Evolutionary conservation across 1,140 invertebrate genomes (phyloP), one percentile per base, ranked within the genome.

Genomic region (Heliconius eleuchia): DNA sequence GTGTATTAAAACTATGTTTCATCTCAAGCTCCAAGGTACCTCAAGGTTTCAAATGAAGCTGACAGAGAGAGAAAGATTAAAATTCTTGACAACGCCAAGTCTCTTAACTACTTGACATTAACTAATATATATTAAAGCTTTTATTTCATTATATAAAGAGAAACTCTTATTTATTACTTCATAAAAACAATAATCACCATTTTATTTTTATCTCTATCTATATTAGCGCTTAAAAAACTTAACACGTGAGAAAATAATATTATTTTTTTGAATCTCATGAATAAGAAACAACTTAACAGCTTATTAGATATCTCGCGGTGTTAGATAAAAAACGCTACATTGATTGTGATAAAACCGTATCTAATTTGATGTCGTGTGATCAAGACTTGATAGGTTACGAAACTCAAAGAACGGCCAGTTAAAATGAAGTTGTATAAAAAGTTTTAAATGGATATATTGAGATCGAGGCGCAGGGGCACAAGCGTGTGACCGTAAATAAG

Each of bases 311-410:
- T 66, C 60, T 66, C 60, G 60, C 60, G 60, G 23, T 30, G 60
- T 66, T 30, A 66, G 60, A 66, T 66, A 66, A 66, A 57, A 66
- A 66, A 23, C 27, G 60, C 27, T 66, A 66, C 60, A 66, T 11
- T 66, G 60, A 66, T 66, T 66, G 60, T 66, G 16, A 66, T 75
- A 42, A 60, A 66, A 75, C 34, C 55, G 19, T 60, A 75, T 75
- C 55, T 75, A 66, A 66, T 39, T 39, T 42, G 55, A 76, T 42
- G 23, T 66, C 74, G 23, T 27, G 74, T 42, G 34, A 76, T 66
- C 57, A 18, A 46, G 57, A 66, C 42, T n/a, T 57, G 60, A 66
- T 66, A 66, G 60, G 60, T 66, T 66, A 66, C 60, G 60, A 66
- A 66, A 66, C n/a, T 27, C 27, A 7, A 16, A 30, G 23, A 66